Base-by-base conservation (phyloP, 2,888 invertebrate species). In the Drosophila ezoana region DNA sequence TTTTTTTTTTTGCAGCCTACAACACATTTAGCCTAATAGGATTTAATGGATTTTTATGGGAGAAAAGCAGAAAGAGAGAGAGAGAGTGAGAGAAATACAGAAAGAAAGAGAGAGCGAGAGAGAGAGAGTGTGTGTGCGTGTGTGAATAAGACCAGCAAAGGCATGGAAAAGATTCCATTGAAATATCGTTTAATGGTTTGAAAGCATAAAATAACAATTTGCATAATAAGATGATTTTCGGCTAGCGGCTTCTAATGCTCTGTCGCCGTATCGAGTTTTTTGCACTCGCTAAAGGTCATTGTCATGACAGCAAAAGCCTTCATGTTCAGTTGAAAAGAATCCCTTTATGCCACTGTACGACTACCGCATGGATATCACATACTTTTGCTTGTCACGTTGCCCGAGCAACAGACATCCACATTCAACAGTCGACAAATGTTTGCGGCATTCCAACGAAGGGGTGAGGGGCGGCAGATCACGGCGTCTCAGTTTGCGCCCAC, bases 201-300 rank as follows among this genome's bases (percentile, higher is more conserved):
- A 74, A 77, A 72, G 69, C 72, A 67, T 77, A 69, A 72, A 79
- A 83, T 79, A 81, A 81, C 83, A 83, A 83, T 83, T 86, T 83
- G 79, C 83, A 86, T 86, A 83, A 83, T 81, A 83, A 66, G 79
- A 72, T 68, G 81, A 81, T 83, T 79, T 86, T 72, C 64, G 70
- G 45, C 70, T 76, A 38, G 60, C 60, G 62, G 41, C 65, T 65
- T 53, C 47, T 51, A 61, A 57, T 78, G 43, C 52, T 58, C 41
- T 72, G 54, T 61, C 63, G 40, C 28, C 40, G 60, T 66, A 72
- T 70, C 63, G 48, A 51, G 53, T 62, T 62, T 47, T 32, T 47
- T 18, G 20, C 28, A 44, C 23, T 57, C 16, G 44, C 40, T 51
- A 40, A 56, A 61, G 68, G 52, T 68, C 70, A 76, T 59, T 64